Conservation (phyloP, 2,888 invertebrate species). For the Temnothorax unifasciatus region DNA sequence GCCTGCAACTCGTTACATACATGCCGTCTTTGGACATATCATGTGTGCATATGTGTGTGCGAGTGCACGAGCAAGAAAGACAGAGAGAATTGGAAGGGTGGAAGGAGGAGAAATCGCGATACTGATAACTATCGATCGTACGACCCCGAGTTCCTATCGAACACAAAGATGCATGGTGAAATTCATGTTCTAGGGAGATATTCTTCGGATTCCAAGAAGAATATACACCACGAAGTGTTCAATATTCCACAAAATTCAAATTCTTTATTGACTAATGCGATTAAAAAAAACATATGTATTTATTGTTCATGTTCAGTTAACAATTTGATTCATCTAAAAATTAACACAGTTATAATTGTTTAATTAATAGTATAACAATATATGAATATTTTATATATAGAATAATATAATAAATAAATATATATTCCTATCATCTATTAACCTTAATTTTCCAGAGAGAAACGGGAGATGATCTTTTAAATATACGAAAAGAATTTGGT, state of each 20-base stretch:
- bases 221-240: background rate
- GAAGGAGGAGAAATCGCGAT: conserved; percentile 58
- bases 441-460: background rate
- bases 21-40: conserved; percentile 49
- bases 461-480: background rate
- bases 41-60: conserved; percentile 15
- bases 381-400: background rate
- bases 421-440: background rate
- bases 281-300: background rate
- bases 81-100: conserved; percentile 7
- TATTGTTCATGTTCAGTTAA: background rate
- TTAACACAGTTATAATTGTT: too few species aligned
- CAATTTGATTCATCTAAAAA: too few species aligned
- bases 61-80: conserved; percentile 21
- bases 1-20: conserved; percentile 69
- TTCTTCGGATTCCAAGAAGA: conserved; percentile 59
- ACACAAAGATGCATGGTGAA: conserved; percentile 22
- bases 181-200: conserved; percentile 30
- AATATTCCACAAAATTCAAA: background rate
- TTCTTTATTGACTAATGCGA: background rate
- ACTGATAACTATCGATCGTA: conserved; percentile 70
- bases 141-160: conserved; percentile 47
- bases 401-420: background rate
- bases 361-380: background rate
- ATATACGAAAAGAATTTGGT: background rate